These are phyloP conservation scores for Anniella stebbinsi DNA, from an alignment of 2,797 vertebrate genomes.

Conservation along the genomic window DNA sequence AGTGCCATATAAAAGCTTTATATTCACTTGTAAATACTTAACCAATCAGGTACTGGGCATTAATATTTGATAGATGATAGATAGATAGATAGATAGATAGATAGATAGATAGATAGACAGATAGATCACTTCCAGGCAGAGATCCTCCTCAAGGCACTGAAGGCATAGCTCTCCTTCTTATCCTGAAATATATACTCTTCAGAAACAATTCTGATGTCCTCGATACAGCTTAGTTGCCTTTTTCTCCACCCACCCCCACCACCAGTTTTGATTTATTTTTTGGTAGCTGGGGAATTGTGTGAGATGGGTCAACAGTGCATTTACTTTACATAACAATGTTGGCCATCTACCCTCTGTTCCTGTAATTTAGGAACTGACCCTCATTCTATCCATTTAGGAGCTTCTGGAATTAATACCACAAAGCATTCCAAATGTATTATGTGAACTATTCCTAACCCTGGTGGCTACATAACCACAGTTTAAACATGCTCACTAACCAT, in stretches of 20 bases:
- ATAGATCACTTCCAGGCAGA: too few relatives aligned
- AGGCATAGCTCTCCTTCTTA: slow-evolving; percentile 8
- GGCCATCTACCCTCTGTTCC: neutral
- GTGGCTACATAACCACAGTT: too few relatives aligned
- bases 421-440: neutral
- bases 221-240: neutral
- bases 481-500: too few relatives aligned
- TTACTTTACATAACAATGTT: neutral
- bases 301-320: neutral
- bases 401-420: neutral
- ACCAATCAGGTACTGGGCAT: neutral
- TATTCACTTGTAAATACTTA: neutral
- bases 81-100: too few relatives aligned
- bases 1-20: too few relatives aligned
- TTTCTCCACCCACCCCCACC: neutral
- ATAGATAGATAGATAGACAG: too few relatives aligned
- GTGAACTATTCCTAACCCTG: too few relatives aligned
- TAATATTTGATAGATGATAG: too few relatives aligned
- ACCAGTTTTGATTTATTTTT: neutral
- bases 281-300: neutral
- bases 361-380: neutral
- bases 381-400: neutral
- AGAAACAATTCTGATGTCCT: slow-evolving; percentile 13
- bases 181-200: slow-evolving; percentile 8
- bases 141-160: too few relatives aligned